Base-by-base conservation (phyloP, 2,797 vertebrate genomes). In the Alosa sapidissima region DNA sequence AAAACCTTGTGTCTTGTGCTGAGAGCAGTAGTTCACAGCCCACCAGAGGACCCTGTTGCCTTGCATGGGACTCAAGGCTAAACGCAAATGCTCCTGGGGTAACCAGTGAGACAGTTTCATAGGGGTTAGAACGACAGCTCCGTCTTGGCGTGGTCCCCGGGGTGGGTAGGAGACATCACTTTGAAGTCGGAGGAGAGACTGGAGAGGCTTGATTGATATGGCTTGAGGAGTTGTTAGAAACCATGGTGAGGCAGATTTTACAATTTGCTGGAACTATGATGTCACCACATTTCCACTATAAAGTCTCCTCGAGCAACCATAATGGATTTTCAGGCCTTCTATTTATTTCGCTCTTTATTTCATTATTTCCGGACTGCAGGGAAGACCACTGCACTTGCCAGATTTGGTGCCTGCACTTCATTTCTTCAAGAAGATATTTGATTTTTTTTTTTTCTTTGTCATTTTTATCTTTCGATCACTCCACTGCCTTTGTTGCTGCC, bases 171-270 rank as follows among this genome's bases (percentile, higher is more conserved):
- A 86, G 90, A 90, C 90, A 85, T 47, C 86, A 86, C 89, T 91
- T 91, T 92, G 91, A 92, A 91, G 92, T 92, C 90, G 87, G 88
- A 91, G 90, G 91, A 94, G 92, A 92, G 88, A 90, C 85, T 87
- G 89, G 92, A 91, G 93, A 91, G 85, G 81, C 55, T 75, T 82
- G 87, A 89, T 90, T 94, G 91, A 94, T 91, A 91, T 88, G 92
- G 91, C 88, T 93, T 90, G 90, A 86, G 87, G 83, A 86, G 91
- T 89, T 89, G 89, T 88, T 89, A 89, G 88, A 68, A 87, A 82
- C 86, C 88, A 78, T 91, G 88, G 90, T 84, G 72, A 90, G 72
- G 84, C 85, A 88, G 86, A 86, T 82, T 33, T 83, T 78, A 89
- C 89, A 88, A 88, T 90, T 92, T 87, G 84, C 83, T 90, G 89